Base-by-base conservation (phyloP, 1,140 invertebrate species). In the Nasonia vitripennis region DNA sequence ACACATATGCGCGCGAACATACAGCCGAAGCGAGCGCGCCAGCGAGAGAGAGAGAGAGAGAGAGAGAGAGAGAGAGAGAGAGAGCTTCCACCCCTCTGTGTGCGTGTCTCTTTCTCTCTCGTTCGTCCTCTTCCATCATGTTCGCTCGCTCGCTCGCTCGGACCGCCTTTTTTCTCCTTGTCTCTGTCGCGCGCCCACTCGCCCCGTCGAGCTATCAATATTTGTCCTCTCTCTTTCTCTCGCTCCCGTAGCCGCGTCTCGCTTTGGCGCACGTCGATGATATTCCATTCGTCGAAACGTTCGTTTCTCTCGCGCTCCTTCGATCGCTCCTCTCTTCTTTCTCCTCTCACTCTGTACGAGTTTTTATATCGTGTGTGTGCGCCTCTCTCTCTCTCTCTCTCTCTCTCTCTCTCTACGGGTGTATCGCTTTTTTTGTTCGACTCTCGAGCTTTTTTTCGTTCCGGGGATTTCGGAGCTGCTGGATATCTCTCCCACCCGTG, bases 21-120 rank as follows among this genome's bases (percentile, higher is more conserved):
- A 45, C 45, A 77, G 55, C 20, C 62, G 37, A 34, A 74, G 75
- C 41, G 17, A 27, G 12, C 12, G 12, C 27, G 27, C 27, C 1
- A 27, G 27, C 1, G 27, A 27, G 27, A 1, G 27, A 27, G 55
- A 62, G 55, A 62, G 55, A 27, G 27, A 1, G 27, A 27, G 55
- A 62, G 55, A 62, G 55, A 62, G 55, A 62, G 6, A 62, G 20
- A 62, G 17, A 55, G 51, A 0, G 12, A 17, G n/a, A 71, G 68
- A 27, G 68, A 20, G 45, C 87, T 84, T 86, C 78, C 87, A 84
- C 90, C 88, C 89, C 89, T 79, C 88, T 89, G 78, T 73, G 71
- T 31, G 45, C 31, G 27, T 5, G 51, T 14, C 23, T 37, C 45
- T 27, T 27, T 75, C 81, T 71, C 83, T 86, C 78, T 83, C 86